These are phyloP conservation scores for Acanthurus lineatus DNA, from an alignment of 2,797 vertebrate species.

Conservation along the genomic window DNA sequence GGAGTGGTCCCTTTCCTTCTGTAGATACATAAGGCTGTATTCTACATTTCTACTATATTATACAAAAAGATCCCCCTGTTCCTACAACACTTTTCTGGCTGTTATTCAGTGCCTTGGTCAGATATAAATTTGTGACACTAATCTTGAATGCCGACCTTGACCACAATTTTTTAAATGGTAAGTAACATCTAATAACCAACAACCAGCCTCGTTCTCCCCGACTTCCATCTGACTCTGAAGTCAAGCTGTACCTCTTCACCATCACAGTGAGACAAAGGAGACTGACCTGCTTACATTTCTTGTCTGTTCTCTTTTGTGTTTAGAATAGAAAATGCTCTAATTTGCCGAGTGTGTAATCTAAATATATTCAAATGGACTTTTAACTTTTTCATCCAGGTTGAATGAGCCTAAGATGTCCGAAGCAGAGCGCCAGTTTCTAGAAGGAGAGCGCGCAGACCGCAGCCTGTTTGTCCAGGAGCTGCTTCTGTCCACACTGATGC, in stretches of 20 bases:
- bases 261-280: not conserved
- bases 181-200: too few relatives aligned
- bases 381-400: conserved; percentile 84
- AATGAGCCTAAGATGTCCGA: conserved; percentile 99
- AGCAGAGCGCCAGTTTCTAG: conserved; percentile 94
- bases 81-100: too few relatives aligned
- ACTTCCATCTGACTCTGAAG: not conserved
- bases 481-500: conserved; percentile 96
- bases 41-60: too few relatives aligned
- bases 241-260: not conserved
- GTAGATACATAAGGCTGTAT: too few relatives aligned
- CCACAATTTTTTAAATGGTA: too few relatives aligned
- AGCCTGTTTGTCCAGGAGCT: conserved; percentile 99
- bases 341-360: not conserved
- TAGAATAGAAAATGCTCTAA: not conserved
- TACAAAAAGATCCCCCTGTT: too few relatives aligned
- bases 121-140: too few relatives aligned
- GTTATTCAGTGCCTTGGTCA: too few relatives aligned
- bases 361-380: not conserved
- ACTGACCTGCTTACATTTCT: not conserved
- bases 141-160: too few relatives aligned
- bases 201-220: too few relatives aligned
- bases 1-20: too few relatives aligned
- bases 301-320: not conserved
- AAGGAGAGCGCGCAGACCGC: conserved; percentile 95